Evolutionary conservation across 2,797 vertebrate genomes (phyloP).

Genomic region (Darevskia nairensis): DNA sequence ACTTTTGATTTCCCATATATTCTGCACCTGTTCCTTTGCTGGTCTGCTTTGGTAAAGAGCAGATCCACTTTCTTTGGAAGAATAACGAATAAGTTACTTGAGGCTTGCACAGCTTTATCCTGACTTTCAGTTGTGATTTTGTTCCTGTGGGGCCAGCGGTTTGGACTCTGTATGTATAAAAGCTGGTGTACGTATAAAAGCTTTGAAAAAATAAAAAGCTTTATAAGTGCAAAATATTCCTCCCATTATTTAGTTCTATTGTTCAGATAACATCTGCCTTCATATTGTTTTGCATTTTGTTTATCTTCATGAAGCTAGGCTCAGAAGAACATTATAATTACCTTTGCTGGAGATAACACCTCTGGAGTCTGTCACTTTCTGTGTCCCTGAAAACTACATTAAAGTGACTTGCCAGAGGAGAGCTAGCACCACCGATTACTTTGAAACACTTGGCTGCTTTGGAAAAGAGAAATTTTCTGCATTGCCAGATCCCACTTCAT

Average conservation of each 20-base stretch:
- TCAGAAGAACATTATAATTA: conserved; percentile 41
- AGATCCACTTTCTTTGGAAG: background rate
- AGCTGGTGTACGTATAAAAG: rapidly evolving
- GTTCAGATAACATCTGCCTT: conserved; percentile 33
- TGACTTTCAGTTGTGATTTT: background rate
- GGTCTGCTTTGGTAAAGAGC: background rate
- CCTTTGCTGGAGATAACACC: background rate
- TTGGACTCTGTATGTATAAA: background rate
- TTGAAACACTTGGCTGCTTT: conserved; percentile 69
- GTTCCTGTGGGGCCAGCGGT: background rate
- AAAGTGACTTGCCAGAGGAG: conserved; percentile 55
- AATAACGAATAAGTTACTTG: background rate
- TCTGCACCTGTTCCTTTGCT: background rate
- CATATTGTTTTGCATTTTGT: conserved; percentile 37
- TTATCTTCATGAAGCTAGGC: conserved; percentile 38
- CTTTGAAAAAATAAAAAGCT: background rate
- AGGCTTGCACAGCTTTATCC: conserved; percentile 43
- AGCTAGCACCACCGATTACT: conserved; percentile 47
- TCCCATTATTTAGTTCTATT: background rate
- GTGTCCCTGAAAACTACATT: conserved; percentile 37
- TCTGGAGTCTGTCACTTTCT: conserved; percentile 55
- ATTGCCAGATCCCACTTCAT: conserved; percentile 63
- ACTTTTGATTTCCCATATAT: background rate
- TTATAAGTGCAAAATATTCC: background rate
- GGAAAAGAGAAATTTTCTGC: conserved; percentile 60